These are phyloP conservation scores for Colostygia pectinataria DNA, from an alignment of 2,888 invertebrate genomes.

Conservation along the genomic window DNA sequence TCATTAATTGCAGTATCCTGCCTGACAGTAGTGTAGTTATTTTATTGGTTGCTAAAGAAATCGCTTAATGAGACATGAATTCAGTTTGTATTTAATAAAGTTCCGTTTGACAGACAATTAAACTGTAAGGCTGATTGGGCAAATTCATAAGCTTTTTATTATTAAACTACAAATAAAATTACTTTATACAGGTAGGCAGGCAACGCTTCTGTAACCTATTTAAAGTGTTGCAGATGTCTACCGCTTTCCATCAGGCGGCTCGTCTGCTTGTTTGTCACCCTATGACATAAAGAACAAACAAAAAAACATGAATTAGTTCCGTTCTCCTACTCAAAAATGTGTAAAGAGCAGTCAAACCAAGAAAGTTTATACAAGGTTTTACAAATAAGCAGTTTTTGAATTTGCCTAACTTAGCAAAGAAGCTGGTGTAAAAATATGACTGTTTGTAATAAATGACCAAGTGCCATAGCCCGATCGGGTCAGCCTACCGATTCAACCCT, in stretches of 20 bases:
- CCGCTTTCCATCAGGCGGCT: too few relatives aligned
- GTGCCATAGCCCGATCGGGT: constrained; percentile 72
- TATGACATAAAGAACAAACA: too few relatives aligned
- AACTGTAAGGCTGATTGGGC: constrained; percentile 20
- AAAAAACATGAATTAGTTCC: too few relatives aligned
- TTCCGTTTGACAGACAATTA: constrained; percentile 14
- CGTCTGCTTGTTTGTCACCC: too few relatives aligned
- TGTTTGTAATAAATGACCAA: constrained; percentile 63
- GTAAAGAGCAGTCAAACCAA: too few relatives aligned
- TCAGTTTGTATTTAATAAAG: constrained; percentile 33
- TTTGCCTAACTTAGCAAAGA: constrained; percentile 41
- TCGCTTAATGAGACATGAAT: constrained; percentile 27
- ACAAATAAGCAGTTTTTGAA: background rate
- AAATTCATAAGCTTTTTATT: constrained; percentile 7
- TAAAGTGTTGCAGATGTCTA: too few relatives aligned
- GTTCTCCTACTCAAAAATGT: too few relatives aligned
- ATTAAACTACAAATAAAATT: too few relatives aligned
- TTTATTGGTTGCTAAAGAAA: constrained; percentile 44
- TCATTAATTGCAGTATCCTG: constrained; percentile 64
- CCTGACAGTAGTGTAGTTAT: constrained; percentile 62
- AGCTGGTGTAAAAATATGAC: constrained; percentile 54
- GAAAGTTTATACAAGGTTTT: too few relatives aligned
- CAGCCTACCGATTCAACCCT: constrained; percentile 60
- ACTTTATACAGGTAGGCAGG: too few relatives aligned
- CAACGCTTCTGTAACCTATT: too few relatives aligned